These are phyloP conservation scores for Callinectes sapidus DNA, from an alignment of 2,888 invertebrate genomes.

Conservation along the genomic window DNA sequence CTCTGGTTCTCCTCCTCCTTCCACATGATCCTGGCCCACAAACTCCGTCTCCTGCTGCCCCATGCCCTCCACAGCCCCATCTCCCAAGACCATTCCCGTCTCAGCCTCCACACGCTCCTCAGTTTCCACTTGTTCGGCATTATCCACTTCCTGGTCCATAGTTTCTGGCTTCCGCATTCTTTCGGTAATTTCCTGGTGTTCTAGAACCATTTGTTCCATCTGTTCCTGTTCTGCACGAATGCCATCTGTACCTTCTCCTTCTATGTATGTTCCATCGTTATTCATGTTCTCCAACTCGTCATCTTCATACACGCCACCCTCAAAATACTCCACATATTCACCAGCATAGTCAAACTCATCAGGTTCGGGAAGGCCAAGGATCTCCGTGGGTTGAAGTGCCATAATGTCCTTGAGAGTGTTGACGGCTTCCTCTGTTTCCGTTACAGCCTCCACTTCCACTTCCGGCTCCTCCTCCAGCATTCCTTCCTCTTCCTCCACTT, in stretches of 20 bases:
- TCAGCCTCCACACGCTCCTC: constrained; percentile 33
- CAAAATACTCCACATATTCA: constrained; percentile 65
- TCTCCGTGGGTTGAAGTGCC: constrained; percentile 67
- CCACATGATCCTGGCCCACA: constrained; percentile 10
- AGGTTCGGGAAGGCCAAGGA: constrained; percentile 62
- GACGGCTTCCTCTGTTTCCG: constrained; percentile 65
- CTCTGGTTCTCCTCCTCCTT: constrained; percentile 7
- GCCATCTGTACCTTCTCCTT: constrained; percentile 40
- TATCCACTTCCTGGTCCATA: constrained; percentile 27
- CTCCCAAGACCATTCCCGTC: not conserved
- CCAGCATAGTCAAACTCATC: constrained; percentile 59
- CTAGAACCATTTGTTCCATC: constrained; percentile 11
- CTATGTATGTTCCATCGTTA: constrained; percentile 29
- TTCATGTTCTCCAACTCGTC: constrained; percentile 45
- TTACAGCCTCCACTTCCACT: constrained; percentile 39
- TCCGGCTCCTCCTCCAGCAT: constrained; percentile 47
- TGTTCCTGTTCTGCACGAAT: not conserved
- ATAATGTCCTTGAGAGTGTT: constrained; percentile 68
- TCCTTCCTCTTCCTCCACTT: constrained; percentile 41
- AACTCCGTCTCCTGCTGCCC: not conserved
- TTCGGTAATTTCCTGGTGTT: not conserved
- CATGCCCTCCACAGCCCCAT: constrained; percentile 42
- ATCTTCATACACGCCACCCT: constrained; percentile 69
- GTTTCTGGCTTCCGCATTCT: not conserved
- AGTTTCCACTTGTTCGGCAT: constrained; percentile 20